Evolutionary conservation across 2,797 vertebrate genomes (phyloP).

Genomic region (Valencia hispanica): DNA sequence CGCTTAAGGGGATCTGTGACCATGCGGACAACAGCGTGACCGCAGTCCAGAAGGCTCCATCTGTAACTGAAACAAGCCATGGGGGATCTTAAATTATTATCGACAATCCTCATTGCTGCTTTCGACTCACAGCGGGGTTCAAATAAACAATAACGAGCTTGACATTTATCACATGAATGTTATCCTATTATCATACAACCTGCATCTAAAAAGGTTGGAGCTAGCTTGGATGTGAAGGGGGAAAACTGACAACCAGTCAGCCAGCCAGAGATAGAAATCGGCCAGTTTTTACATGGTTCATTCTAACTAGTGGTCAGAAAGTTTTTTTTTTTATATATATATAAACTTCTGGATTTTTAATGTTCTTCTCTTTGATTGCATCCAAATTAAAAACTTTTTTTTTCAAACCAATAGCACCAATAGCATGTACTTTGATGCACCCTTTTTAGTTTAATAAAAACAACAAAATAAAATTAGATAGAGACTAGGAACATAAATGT

Average conservation of each 20-base stretch:
- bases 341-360: too few species aligned
- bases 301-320: neutral
- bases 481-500: neutral
- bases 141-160: constrained; percentile 30
- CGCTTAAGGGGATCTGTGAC: constrained; percentile 41
- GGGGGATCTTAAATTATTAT: constrained; percentile 44
- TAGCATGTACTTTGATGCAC: too few species aligned
- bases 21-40: constrained; percentile 41
- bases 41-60: constrained; percentile 32
- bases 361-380: neutral
- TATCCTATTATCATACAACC: neutral
- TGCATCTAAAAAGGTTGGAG: constrained; percentile 10
- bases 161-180: constrained; percentile 24
- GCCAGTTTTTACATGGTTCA: neutral
- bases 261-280: neutral
- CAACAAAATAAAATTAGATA: neutral
- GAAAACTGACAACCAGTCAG: neutral
- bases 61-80: constrained; percentile 49
- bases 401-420: too few species aligned
- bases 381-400: neutral
- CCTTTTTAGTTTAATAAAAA: too few species aligned
- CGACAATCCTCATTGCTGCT: constrained; percentile 5
- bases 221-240: neutral
- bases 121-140: constrained; percentile 18
- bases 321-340: too few species aligned